A percentile compares a stretch with the other conserved stretches of the same genome.
Evolutionary conservation across 2,797 vertebrate genomes (phyloP).

Genomic region (Catamblyrhynchus diadema): DNA sequence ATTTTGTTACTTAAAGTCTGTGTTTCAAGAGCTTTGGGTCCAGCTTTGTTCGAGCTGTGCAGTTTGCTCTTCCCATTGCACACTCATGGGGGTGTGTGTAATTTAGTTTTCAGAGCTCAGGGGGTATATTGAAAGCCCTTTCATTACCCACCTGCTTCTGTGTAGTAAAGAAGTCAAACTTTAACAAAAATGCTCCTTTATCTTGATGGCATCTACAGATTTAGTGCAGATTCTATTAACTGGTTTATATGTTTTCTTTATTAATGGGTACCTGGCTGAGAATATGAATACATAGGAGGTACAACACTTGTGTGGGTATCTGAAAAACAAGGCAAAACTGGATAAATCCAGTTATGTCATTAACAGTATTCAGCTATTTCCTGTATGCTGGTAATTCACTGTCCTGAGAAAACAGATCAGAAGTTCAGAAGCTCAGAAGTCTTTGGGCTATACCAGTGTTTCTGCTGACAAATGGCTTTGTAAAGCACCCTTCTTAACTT

Average conservation of each 20-base stretch:
- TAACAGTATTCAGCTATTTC: constrained; percentile 26
- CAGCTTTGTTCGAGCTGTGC: not conserved
- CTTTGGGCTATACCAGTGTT: not conserved
- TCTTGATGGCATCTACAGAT: constrained; percentile 61
- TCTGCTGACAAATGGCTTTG: not conserved
- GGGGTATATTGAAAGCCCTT: constrained; percentile 4
- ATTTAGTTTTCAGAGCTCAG: not conserved
- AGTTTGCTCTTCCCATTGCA: constrained; percentile 9
- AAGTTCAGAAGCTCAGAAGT: not conserved
- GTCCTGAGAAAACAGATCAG: constrained; percentile 6
- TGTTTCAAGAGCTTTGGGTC: not conserved
- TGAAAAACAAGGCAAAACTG: constrained; percentile 11
- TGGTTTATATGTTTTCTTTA: constrained; percentile 38
- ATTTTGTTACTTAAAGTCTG: not conserved
- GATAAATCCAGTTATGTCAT: not conserved
- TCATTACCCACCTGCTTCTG: constrained; percentile 6
- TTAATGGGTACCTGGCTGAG: constrained; percentile 36
- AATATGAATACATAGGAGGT: not conserved
- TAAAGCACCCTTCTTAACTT: not conserved
- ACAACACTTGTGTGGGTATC: not conserved
- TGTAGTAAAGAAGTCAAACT: constrained; percentile 55
- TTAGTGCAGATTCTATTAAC: constrained; percentile 21
- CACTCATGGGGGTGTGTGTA: not conserved
- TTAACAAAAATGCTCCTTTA: constrained; percentile 57
- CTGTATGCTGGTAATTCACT: not conserved